Evolutionary conservation across 2,888 invertebrate species (phyloP).

Genomic region (Stictocephala bisonia): DNA sequence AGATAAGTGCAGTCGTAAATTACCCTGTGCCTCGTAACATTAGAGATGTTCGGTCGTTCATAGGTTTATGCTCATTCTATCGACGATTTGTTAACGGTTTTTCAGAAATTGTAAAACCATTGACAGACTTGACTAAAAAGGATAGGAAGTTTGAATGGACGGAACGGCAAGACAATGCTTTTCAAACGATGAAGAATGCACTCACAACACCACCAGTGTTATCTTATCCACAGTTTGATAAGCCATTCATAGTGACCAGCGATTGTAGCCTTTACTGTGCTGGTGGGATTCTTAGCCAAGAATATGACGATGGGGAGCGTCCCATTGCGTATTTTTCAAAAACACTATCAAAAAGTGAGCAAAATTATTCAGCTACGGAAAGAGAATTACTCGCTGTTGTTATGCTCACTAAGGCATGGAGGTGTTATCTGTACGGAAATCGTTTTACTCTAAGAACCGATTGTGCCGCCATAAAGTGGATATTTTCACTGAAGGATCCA

Average conservation of each 20-base stretch:
- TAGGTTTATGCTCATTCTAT: constrained; percentile 4
- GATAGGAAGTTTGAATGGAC: too few species aligned
- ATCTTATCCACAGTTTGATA: too few species aligned
- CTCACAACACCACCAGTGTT: too few species aligned
- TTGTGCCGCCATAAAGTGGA: constrained; percentile 48
- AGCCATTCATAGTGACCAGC: too few species aligned
- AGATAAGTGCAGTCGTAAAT: neutral
- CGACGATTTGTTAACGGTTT: neutral
- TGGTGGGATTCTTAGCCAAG: too few species aligned
- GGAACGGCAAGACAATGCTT: too few species aligned
- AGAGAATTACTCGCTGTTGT: constrained; percentile 52
- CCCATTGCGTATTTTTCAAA: constrained; percentile 53
- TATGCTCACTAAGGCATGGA: constrained; percentile 46
- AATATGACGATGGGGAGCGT: too few species aligned
- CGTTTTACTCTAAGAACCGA: constrained; percentile 46
- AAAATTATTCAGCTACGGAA: too few species aligned
- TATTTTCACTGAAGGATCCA: constrained; percentile 47
- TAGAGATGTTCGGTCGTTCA: neutral
- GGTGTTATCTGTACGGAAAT: constrained; percentile 49
- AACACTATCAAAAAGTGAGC: constrained; percentile 23
- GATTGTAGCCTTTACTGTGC: too few species aligned
- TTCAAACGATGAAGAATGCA: too few species aligned
- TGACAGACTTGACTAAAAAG: too few species aligned
- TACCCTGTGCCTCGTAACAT: constrained; percentile 5
- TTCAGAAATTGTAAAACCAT: too few species aligned